A percentile compares a stretch with the other conserved stretches of the same genome.
These are phyloP conservation scores for Anoura caudifer DNA, from an alignment of 2,113 vertebrate genomes.

Conservation along the genomic window DNA sequence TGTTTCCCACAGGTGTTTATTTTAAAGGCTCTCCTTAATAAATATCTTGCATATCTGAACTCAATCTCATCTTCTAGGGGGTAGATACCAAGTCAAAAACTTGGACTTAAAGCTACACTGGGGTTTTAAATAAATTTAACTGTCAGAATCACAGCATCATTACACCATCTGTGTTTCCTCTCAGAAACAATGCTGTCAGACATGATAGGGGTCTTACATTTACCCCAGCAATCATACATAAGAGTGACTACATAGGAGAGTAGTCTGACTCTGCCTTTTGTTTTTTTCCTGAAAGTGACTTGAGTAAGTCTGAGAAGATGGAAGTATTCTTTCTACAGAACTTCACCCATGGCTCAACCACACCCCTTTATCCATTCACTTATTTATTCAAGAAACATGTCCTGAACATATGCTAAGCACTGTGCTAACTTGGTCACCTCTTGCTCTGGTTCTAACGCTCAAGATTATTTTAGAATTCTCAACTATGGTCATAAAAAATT, in stretches of 20 bases:
- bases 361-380: not conserved
- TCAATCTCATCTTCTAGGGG: not conserved
- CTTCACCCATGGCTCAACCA: not conserved
- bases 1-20: not conserved
- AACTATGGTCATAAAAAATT: not conserved
- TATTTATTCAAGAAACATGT: not conserved
- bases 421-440: not conserved
- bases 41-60: not conserved
- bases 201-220: not conserved
- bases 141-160: not conserved
- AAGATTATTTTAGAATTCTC: slow-evolving; percentile 12
- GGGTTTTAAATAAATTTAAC: not conserved
- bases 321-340: not conserved
- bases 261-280: not conserved
- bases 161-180: not conserved
- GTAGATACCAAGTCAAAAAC: not conserved
- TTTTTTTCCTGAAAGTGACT: not conserved
- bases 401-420: not conserved
- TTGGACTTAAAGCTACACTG: not conserved
- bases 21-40: not conserved
- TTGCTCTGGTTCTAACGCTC: not conserved
- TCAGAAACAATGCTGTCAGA: not conserved
- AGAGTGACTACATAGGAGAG: not conserved
- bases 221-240: not conserved
- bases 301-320: not conserved